Percentiles rank a stretch among this genome's conserved stretches.
phyloP scores from a whole-genome alignment of 2,797 vertebrate species.

The Gadopsis marmoratus region DNA sequence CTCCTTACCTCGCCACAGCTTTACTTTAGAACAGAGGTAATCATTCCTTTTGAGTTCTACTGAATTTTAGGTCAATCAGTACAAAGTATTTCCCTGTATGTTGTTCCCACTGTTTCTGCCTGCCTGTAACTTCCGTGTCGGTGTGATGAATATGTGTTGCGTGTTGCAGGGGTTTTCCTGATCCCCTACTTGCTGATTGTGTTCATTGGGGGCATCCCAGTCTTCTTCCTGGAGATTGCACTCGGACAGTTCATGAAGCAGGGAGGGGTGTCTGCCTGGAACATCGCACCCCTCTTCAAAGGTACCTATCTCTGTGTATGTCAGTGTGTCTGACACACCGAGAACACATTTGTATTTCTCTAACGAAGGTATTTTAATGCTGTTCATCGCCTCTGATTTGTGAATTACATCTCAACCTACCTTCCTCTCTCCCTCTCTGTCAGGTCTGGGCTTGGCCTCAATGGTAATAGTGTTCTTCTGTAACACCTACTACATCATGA shows the following conservation, averaged over 20 bases:
- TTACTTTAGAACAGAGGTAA: constrained; percentile 7
- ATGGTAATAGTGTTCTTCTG: constrained; percentile 93
- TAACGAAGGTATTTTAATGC: not conserved
- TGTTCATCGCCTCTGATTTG: not conserved
- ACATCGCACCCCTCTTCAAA: constrained; percentile 94
- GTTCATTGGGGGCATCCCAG: constrained; percentile 92
- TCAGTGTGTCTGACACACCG: not conserved
- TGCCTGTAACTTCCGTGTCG: not conserved
- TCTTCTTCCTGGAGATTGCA: constrained; percentile 94
- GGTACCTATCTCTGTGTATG: constrained; percentile 72
- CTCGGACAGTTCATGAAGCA: constrained; percentile 96
- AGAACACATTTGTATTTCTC: not conserved
- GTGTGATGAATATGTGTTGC: constrained; percentile 22
- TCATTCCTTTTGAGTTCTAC: not conserved
- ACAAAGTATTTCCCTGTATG: not conserved
- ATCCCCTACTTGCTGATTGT: constrained; percentile 93
- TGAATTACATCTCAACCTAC: not conserved
- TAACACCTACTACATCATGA: constrained; percentile 92
- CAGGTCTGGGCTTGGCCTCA: constrained; percentile 89
- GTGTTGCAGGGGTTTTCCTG: constrained; percentile 90
- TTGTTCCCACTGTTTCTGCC: not conserved
- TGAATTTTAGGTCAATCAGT: not conserved
- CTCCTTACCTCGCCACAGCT: not conserved
- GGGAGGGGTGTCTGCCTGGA: constrained; percentile 93
- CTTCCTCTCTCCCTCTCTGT: constrained; percentile 13